A percentile compares a stretch with the other conserved stretches of the same genome.
Evolutionary conservation across 2,113 vertebrate genomes (phyloP).

Genomic region (Dinomys branickii): DNA sequence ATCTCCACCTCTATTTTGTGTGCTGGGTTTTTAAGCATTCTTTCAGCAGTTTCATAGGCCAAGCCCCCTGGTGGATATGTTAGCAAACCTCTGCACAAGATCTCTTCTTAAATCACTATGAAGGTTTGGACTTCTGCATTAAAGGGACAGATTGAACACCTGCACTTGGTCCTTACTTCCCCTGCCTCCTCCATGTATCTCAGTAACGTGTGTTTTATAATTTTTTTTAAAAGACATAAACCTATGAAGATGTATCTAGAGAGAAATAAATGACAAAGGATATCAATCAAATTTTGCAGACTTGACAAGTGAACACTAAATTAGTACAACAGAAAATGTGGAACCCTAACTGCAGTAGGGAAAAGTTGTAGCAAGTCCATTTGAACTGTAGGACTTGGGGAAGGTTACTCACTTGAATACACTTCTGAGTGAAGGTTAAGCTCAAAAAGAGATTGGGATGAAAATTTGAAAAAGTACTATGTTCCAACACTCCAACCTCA

Average conservation of each 20-base stretch:
- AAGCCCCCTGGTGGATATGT: slow-evolving; percentile 66
- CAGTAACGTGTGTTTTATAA: not conserved
- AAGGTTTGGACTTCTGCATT: not conserved
- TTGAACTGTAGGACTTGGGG: not conserved
- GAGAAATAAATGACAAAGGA: not conserved
- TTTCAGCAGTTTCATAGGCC: slow-evolving; percentile 37
- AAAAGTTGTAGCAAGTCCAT: not conserved
- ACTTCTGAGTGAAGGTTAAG: not conserved
- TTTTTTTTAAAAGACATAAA: not conserved
- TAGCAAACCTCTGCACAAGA: not conserved
- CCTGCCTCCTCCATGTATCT: not conserved
- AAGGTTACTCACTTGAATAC: not conserved
- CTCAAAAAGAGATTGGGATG: not conserved
- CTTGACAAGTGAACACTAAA: not conserved
- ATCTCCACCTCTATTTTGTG: not conserved
- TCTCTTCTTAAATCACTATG: not conserved
- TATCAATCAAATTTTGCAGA: not conserved
- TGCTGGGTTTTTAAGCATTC: slow-evolving; percentile 10
- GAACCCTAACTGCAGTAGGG: not conserved
- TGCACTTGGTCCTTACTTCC: not conserved
- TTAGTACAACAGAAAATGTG: not conserved
- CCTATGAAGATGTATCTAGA: not conserved
- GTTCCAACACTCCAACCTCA: not conserved
- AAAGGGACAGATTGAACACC: not conserved
- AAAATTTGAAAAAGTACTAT: not conserved